Percentiles rank a stretch among this genome's conserved stretches.
Conservation (phyloP, 2,888 invertebrate species). For the Epinotia nisella region DNA sequence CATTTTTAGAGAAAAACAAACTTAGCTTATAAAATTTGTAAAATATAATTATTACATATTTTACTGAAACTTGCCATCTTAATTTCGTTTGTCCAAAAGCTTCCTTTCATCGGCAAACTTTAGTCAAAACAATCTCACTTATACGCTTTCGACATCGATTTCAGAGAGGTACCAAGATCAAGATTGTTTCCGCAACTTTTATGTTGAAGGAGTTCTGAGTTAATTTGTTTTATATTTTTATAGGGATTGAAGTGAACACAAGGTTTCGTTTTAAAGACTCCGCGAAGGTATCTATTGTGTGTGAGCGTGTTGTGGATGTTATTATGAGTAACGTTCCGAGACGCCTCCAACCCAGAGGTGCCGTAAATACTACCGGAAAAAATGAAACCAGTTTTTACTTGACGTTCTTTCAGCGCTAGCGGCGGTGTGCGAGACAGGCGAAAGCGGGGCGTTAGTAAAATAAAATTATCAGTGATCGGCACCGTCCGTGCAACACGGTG, state of each 20-base stretch:
- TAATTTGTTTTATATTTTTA: constrained; percentile 14
- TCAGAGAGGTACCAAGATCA: constrained; percentile 18
- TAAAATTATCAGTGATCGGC: too few relatives aligned
- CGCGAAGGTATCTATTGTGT: constrained; percentile 42
- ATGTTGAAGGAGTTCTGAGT: background rate
- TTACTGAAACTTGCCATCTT: background rate
- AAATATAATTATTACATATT: too few relatives aligned
- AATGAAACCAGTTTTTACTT: constrained; percentile 65
- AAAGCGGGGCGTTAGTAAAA: constrained; percentile 4
- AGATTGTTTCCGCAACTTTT: constrained; percentile 20
- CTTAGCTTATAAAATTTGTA: too few relatives aligned
- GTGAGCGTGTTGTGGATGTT: constrained; percentile 48
- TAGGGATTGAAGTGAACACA: constrained; percentile 45
- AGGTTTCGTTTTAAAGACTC: constrained; percentile 41
- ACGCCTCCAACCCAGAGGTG: constrained; percentile 54
- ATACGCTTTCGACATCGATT: constrained; percentile 32
- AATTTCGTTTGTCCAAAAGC: constrained; percentile 21
- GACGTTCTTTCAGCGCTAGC: constrained; percentile 50
- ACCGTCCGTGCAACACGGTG: too few relatives aligned
- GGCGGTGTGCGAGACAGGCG: constrained; percentile 41
- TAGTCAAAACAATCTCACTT: constrained; percentile 36
- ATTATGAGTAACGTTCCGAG: constrained; percentile 55
- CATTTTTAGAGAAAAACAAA: too few relatives aligned
- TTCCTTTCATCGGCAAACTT: constrained; percentile 11
- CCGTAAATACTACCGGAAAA: constrained; percentile 61